Evolutionary conservation across 2,113 vertebrate species (phyloP), one percentile per base, ranked within the genome.

Genomic region (Tetrax tetrax): DNA sequence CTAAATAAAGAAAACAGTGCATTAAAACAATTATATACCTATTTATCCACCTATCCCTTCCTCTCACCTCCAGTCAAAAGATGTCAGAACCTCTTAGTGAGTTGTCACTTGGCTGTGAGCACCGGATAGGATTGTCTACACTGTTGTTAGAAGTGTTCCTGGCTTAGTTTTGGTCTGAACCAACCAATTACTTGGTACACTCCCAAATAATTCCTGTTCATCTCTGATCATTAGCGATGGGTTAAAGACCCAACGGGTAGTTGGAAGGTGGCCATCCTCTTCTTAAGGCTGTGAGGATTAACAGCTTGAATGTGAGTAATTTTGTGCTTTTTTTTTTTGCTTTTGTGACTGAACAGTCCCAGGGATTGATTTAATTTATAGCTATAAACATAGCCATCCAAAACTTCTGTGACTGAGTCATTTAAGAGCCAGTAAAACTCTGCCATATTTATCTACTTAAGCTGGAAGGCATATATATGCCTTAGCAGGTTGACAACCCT

Each of bases 211-310:
- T 54, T 37, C 33, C 14, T 78, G 3, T 56, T 83, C 17, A 23
- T 66, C 0, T 0, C 4, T 48, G 35, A 8, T 77, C 16, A 35
- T 65, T 75, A 51, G 3, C 56, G 6, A 63, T 15, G 9, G 4
- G 13, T 89, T 91, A 66, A 38, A 81, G 48, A 4, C 10, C n/a
- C 17, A 69, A 50, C 10, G 72, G 16, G 57, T 14, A 77, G 12
- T n/a, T 84, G 61, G 23, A 81, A 77, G 14, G 28, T 20, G 9
- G 23, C 31, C 16, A n/a, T 63, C 18, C 23, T 29, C 16, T 76
- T 66, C 35, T 24, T 8, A 11, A 4, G 31, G 1, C 9, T 65
- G 43, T 33, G 24, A 37, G 38, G 29, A 74, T 12, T 59, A 41
- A 48, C 16, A 91, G 4, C 7, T 65, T n/a, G 22, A 48, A 81